Percentiles rank a stretch among this genome's conserved stretches.
Evolutionary conservation across 1,140 invertebrate genomes (phyloP).

Genomic region (Mercenaria mercenaria): DNA sequence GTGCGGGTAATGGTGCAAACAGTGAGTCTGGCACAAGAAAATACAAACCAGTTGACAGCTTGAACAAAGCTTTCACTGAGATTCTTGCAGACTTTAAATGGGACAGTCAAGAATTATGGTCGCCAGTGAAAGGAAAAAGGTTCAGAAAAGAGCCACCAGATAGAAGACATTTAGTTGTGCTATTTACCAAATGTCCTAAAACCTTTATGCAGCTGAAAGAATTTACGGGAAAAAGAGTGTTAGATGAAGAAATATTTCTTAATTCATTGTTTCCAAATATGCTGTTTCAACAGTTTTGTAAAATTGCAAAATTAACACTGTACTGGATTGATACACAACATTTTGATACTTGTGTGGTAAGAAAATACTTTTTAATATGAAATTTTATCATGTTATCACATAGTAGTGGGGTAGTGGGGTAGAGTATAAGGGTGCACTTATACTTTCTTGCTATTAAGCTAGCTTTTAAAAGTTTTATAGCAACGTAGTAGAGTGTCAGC

Average conservation of each 20-base stretch:
- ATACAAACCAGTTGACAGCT: conserved; percentile 50
- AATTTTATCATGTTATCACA: too few species aligned
- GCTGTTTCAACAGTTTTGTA: conserved; percentile 69
- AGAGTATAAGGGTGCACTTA: too few species aligned
- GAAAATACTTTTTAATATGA: too few species aligned
- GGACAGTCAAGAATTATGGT: conserved; percentile 76
- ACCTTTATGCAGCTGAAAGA: conserved; percentile 57
- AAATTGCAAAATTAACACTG: conserved; percentile 61
- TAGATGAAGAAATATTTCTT: conserved; percentile 75
- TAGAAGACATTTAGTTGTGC: conserved; percentile 68
- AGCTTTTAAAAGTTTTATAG: too few species aligned
- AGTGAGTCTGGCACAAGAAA: background rate
- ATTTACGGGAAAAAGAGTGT: conserved; percentile 74
- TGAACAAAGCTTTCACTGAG: conserved; percentile 74
- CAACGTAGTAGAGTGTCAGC: too few species aligned
- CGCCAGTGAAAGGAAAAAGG: conserved; percentile 74
- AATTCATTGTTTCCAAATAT: conserved; percentile 74
- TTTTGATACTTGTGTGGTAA: conserved; percentile 16
- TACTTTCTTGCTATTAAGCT: too few species aligned
- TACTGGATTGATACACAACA: conserved; percentile 74
- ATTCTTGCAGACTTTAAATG: conserved; percentile 77
- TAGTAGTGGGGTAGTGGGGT: too few species aligned
- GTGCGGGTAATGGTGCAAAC: background rate
- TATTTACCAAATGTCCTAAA: conserved; percentile 72
- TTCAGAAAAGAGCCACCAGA: background rate